Evolutionary conservation across 2,797 vertebrate genomes (phyloP), one percentile per base, ranked within the genome.

Genomic region (Micrastur ruficollis): DNA sequence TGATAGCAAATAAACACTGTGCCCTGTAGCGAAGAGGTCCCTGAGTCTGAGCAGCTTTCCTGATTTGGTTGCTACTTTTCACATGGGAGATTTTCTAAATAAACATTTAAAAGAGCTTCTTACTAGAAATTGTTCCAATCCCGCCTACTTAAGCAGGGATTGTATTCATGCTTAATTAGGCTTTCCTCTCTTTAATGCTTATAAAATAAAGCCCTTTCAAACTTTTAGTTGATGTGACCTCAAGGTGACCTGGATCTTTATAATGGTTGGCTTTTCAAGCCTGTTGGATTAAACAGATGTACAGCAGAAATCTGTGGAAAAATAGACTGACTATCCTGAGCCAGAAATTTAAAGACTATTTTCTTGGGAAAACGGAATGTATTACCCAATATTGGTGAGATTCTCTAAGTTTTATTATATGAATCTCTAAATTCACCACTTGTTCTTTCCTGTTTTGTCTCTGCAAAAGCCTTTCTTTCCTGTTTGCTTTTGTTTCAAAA

Each of bases 201-300:
- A 89, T 91, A 87, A 94, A 97, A 96, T 96, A 94, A 97, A 96
- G 87, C 91, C 56, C 81, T 96, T 96, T 95, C 86, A 96, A 92
- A 96, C 86, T 93, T 95, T 15, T 75, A 47, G 89, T 92, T 94
- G 89, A 91, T 89, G 89, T 95, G 93, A 96, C 94, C 97, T 91
- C 86, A 86, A 93, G 89, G 89, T 90, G 95, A 96, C 94, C 90
- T 93, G 94, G 84, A 88, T 95, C 90, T 89, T 81, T 94, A 68
- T 91, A 93, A 84, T 74, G 86, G 86, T 86, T 95, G 86, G 84
- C 95, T 96, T 97, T 97, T 95, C 91, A 86, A 94, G 87, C 72
- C 81, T 92, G 55, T 91, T 95, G 88, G 92, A 88, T 95, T 95
- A 87, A 94, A 89, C 70, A 90, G 81, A 91, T 71, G 49, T 66